Percentiles rank a stretch among this genome's conserved stretches.
These are phyloP conservation scores for Melanotaenia maccullochi DNA, from an alignment of 2,797 vertebrate genomes.

Conservation along the genomic window DNA sequence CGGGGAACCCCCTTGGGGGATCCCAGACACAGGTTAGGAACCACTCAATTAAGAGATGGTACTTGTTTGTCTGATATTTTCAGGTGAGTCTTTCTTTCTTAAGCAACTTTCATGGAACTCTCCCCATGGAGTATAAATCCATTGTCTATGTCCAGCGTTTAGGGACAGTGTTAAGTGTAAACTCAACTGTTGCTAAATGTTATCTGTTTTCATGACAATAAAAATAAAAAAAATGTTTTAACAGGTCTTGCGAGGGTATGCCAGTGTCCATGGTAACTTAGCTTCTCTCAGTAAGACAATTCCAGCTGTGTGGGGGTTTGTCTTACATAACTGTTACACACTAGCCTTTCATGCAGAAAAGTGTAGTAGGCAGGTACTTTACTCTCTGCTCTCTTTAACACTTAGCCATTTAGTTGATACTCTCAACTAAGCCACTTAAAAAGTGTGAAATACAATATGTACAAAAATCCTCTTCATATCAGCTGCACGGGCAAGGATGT, in stretches of 20 bases:
- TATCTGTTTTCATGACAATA: background rate
- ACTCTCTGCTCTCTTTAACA: conserved; percentile 30
- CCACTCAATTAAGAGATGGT: too few relatives aligned
- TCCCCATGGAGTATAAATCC: too few relatives aligned
- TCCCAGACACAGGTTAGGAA: too few relatives aligned
- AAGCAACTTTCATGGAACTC: too few relatives aligned
- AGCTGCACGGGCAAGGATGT: conserved; percentile 8
- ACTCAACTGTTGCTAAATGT: too few relatives aligned
- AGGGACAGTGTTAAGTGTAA: too few relatives aligned
- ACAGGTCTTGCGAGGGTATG: background rate
- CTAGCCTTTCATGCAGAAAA: conserved; percentile 54
- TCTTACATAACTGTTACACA: conserved; percentile 47
- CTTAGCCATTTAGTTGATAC: conserved; percentile 38
- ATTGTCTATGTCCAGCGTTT: too few relatives aligned
- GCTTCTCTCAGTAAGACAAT: background rate
- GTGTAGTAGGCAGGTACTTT: conserved; percentile 42
- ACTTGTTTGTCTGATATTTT: too few relatives aligned
- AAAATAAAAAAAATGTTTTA: background rate
- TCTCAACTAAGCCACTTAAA: conserved; percentile 23
- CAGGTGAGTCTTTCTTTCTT: too few relatives aligned
- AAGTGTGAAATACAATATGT: background rate
- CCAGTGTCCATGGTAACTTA: background rate
- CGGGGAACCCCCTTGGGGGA: too few relatives aligned
- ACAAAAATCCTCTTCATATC: background rate
- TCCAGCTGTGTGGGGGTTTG: conserved; percentile 31